Evolutionary conservation across 2,888 invertebrate species (phyloP).

Genomic region (Nomada fabriciana): DNA sequence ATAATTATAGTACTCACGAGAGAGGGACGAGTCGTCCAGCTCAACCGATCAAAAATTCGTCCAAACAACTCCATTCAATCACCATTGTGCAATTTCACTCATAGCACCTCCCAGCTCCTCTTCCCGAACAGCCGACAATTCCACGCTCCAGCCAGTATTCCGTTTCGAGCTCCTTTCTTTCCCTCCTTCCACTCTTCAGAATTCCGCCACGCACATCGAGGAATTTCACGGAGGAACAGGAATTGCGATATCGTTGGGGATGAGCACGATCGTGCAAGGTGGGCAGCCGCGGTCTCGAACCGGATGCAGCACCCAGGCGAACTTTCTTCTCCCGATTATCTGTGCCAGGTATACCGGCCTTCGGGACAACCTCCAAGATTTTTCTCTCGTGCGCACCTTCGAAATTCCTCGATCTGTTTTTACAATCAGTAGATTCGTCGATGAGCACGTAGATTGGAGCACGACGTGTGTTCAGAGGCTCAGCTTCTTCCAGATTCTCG

Average conservation of each 20-base stretch:
- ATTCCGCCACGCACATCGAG: neutral
- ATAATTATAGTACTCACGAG: conserved; percentile 51
- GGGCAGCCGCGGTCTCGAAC: conserved; percentile 35
- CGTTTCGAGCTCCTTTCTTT: neutral
- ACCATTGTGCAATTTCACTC: conserved; percentile 30
- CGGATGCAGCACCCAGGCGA: conserved; percentile 56
- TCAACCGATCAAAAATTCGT: conserved; percentile 45
- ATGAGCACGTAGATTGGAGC: neutral
- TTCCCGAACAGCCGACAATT: conserved; percentile 23
- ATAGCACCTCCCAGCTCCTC: conserved; percentile 24
- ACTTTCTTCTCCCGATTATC: conserved; percentile 66
- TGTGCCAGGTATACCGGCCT: conserved; percentile 46
- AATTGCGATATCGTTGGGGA: conserved; percentile 34
- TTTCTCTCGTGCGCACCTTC: neutral
- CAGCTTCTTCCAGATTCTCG: too few relatives aligned
- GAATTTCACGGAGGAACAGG: neutral
- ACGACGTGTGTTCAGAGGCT: too few relatives aligned
- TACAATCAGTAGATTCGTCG: neutral
- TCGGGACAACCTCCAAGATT: conserved; percentile 22
- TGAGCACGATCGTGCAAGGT: conserved; percentile 27
- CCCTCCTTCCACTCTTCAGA: neutral
- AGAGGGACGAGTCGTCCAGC: conserved; percentile 43
- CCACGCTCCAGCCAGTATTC: conserved; percentile 23
- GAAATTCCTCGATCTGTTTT: conserved; percentile 12
- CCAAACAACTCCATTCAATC: conserved; percentile 51